phyloP scores from a whole-genome alignment of 2,888 invertebrate genomes.

The Acanthacorydalis orientalis region DNA sequence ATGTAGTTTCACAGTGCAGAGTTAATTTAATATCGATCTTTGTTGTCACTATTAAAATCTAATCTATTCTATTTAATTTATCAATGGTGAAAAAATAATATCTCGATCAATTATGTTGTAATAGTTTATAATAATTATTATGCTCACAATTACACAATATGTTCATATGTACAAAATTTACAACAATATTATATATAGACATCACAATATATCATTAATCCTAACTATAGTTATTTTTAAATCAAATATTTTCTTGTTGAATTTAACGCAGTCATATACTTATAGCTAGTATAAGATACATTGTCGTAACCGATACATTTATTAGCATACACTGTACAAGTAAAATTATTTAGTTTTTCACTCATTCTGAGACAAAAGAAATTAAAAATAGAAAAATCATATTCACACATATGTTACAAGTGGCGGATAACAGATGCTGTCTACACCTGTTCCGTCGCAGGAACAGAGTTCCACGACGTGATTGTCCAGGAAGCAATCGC shows the following conservation, averaged over 20 bases:
- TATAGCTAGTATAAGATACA: conserved; percentile 12
- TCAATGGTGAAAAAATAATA: background rate
- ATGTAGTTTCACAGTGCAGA: too few species aligned
- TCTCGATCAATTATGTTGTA: background rate
- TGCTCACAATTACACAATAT: conserved; percentile 32
- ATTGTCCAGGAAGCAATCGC: too few species aligned
- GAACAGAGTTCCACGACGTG: too few species aligned
- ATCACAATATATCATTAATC: conserved; percentile 32
- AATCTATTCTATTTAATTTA: too few species aligned
- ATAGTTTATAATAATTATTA: conserved; percentile 11
- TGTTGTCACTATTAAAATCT: too few species aligned
- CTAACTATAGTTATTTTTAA: conserved; percentile 18
- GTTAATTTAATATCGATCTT: too few species aligned
- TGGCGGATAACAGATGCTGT: background rate
- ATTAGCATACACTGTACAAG: conserved; percentile 30
- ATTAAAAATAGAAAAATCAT: conserved; percentile 24
- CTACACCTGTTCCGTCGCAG: too few species aligned
- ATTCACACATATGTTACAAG: conserved; percentile 28
- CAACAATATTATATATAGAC: conserved; percentile 28
- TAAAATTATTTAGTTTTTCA: conserved; percentile 6
- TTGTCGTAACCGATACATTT: conserved; percentile 18
- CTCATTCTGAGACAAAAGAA: conserved; percentile 14
- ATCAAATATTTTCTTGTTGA: background rate
- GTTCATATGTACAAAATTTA: conserved; percentile 33
- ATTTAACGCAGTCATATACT: conserved; percentile 20